Evolutionary conservation across 2,113 vertebrate genomes (phyloP), one percentile per base, ranked within the genome.

Genomic region (Lontra canadensis): DNA sequence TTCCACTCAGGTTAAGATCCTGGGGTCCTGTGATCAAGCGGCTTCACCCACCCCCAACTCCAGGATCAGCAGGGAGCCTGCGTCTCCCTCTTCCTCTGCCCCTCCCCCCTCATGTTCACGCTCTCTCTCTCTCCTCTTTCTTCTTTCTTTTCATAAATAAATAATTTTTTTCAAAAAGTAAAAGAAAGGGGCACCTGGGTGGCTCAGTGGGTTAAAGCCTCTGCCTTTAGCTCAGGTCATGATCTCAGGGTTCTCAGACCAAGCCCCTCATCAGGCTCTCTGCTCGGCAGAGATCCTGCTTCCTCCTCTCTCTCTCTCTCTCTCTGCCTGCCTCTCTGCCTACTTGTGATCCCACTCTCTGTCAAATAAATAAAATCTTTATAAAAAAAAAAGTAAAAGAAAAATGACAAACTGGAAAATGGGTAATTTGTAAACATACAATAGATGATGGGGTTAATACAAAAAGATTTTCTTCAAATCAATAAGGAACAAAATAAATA

Each of bases 11-110:
- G n/a, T 36, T 34, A 69, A 5, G 67, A 69, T 69, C n/a, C 34
- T 69, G 17, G 34, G 65, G 65, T 69, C 34, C 31, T 69, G 8
- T 18, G 67, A n/a, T 10, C 7, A 36, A 69, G 67, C 1, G 17
- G 1, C 52, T 18, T 4, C 31, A 15, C 67, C 17, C 12, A 1
- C 0, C 63, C 29, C 31, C 6, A 13, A 49, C 47, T 49, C 47
- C 47, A 49, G 31, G 31, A 31, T 69, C 34, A n/a, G 65, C 65
- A 69, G 7, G 17, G 7, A 69, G 34, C 65, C 34, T 69, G 31
- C 15, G 17, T n/a, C 34, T 69, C 34, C 67, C 34, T 69, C 67
- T 36, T n/a, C 34, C 67, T 69, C 17, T 20, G 67, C 18, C 34
- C 67, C 67, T 69, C 18, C 34, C 67, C 34, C 4, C 6, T 31